Evolutionary conservation across 30 jellyfish, hydroid and myxozoan genomes (phyloP).

Genomic region (Pelagia noctiluca): DNA sequence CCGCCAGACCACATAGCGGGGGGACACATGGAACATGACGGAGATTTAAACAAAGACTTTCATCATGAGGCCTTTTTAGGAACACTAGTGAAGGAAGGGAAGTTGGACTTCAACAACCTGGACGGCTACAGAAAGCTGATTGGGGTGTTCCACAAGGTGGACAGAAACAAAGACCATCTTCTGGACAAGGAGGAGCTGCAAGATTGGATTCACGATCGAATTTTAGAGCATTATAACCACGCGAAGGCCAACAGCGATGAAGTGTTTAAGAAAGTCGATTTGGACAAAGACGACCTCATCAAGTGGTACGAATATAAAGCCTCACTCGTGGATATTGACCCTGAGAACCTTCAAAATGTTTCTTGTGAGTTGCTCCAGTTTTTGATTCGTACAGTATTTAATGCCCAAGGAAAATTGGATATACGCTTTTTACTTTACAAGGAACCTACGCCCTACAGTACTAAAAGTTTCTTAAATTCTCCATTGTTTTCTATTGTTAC

Average conservation of each 20-base stretch:
- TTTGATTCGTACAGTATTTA: no score
- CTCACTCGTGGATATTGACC: slow-evolving; percentile 72
- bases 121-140: slow-evolving; percentile 84
- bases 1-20: slow-evolving; percentile 96
- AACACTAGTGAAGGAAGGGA: slow-evolving; percentile 84
- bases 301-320: slow-evolving; percentile 89
- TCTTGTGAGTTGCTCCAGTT: slow-evolving; percentile 53
- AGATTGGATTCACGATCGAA: slow-evolving; percentile 88
- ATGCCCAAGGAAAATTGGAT: no score
- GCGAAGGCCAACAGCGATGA: slow-evolving; percentile 80
- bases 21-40: slow-evolving; percentile 92
- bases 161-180: slow-evolving; percentile 67
- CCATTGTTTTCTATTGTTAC: no score
- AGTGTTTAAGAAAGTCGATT: slow-evolving; percentile 72
- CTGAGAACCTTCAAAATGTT: slow-evolving; percentile 42
- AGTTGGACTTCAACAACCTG: slow-evolving; percentile 68
- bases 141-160: slow-evolving; percentile 79
- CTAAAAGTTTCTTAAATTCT: no score
- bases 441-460: no score
- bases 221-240: slow-evolving; percentile 78
- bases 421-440: no score
- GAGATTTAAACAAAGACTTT: slow-evolving; percentile 83
- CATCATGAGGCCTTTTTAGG: slow-evolving; percentile 94
- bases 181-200: slow-evolving; percentile 74
- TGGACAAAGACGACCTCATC: slow-evolving; percentile 67